A percentile compares a stretch with the other conserved stretches of the same genome.
phyloP scores from a whole-genome alignment of 2,888 invertebrate genomes.

The Melieria picta region DNA sequence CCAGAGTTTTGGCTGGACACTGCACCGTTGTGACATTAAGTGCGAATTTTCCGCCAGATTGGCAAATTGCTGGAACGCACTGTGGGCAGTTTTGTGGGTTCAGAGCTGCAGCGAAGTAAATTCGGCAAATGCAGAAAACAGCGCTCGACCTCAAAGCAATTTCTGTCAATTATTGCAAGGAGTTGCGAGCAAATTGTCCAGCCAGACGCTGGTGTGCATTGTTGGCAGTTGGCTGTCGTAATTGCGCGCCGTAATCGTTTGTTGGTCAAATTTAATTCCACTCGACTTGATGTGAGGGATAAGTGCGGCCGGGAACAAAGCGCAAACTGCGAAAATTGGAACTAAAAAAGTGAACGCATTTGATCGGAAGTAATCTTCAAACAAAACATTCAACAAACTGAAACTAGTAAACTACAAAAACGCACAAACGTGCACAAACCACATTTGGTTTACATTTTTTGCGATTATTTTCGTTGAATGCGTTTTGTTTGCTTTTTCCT shows the following conservation, averaged over 20 bases:
- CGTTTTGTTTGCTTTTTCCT: slow-evolving; percentile 25
- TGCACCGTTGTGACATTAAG: too few relatives aligned
- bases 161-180: too few relatives aligned
- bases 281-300: slow-evolving; percentile 50
- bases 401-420: slow-evolving; percentile 16
- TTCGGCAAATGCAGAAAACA: too few relatives aligned
- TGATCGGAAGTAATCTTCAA: slow-evolving; percentile 54
- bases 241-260: slow-evolving; percentile 32
- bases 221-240: slow-evolving; percentile 10
- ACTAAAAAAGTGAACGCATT: slow-evolving; percentile 52
- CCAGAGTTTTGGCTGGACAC: too few relatives aligned
- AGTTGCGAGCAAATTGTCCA: too few relatives aligned
- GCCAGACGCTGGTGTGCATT: too few relatives aligned
- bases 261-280: slow-evolving; percentile 62
- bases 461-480: slow-evolving; percentile 14
- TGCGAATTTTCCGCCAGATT: too few relatives aligned
- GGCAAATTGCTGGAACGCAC: too few relatives aligned
- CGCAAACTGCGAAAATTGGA: slow-evolving; percentile 26
- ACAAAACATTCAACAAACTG: slow-evolving; percentile 28
- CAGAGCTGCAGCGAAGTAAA: too few relatives aligned
- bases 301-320: slow-evolving; percentile 10
- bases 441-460: slow-evolving; percentile 21
- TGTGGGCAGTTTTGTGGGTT: too few relatives aligned
- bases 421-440: not conserved
- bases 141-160: too few relatives aligned